phyloP scores from a whole-genome alignment of 1,140 invertebrate genomes.

The Goniozus legneri region DNA sequence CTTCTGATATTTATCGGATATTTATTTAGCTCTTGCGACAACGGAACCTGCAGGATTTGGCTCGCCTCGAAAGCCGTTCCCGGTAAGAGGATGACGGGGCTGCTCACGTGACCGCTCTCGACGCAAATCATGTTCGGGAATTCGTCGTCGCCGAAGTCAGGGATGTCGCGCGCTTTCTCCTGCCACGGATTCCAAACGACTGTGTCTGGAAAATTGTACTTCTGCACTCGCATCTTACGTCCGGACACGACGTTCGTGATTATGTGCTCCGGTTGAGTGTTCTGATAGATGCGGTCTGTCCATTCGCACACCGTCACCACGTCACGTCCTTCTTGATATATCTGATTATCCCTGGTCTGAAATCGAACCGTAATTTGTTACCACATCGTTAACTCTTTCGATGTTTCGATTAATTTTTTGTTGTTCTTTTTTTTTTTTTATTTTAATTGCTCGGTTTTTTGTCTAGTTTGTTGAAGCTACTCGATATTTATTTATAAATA shows the following conservation, averaged over 20 bases:
- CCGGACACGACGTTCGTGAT: slow-evolving; percentile 90
- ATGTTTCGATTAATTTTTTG: too few species aligned
- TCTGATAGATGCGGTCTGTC: slow-evolving; percentile 91
- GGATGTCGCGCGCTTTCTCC: slow-evolving; percentile 85
- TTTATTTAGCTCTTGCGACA: not conserved
- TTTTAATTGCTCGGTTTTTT: not conserved
- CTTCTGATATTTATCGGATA: not conserved
- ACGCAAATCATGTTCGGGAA: slow-evolving; percentile 95
- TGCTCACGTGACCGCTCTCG: slow-evolving; percentile 84
- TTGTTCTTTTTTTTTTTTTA: not conserved
- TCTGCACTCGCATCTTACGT: slow-evolving; percentile 86
- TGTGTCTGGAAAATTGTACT: slow-evolving; percentile 92
- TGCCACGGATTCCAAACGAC: slow-evolving; percentile 97
- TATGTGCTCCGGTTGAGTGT: slow-evolving; percentile 87
- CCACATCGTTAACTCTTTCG: too few species aligned
- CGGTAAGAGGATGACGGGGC: slow-evolving; percentile 79
- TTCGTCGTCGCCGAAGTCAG: slow-evolving; percentile 92
- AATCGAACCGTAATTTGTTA: slow-evolving; percentile 13
- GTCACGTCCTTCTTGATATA: slow-evolving; percentile 84
- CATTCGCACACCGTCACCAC: slow-evolving; percentile 85
- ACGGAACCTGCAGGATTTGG: slow-evolving; percentile 80
- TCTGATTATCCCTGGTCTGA: slow-evolving; percentile 74
- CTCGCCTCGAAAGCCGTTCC: slow-evolving; percentile 85
- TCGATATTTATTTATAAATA: too few species aligned
- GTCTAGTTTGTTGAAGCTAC: too few species aligned